Base-by-base conservation (phyloP, 2,113 vertebrate genomes). In the Apistogramma diplotaenia region DNA sequence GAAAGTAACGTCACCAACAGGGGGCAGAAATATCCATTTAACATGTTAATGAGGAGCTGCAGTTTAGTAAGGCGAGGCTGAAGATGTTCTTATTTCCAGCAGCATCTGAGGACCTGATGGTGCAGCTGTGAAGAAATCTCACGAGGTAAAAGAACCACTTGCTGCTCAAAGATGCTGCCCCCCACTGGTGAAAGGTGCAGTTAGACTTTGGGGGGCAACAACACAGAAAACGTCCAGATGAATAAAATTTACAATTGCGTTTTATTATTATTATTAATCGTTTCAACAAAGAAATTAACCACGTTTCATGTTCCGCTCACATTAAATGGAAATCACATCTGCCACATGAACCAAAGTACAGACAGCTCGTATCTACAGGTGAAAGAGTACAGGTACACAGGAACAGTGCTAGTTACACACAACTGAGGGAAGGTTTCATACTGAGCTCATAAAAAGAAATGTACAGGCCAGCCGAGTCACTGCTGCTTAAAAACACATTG, bases 231-330 rank as follows among this genome's bases (percentile, higher is more conserved):
- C 71, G 8, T 33, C 72, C 84, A 83, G 72, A 87, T 80, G 78
- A 72, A 58, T 90, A 85, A 93, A 93, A 92, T 93, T 90, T 92
- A 94, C 91, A 94, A 92, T 82, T 90, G 81, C 74, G 57, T 90
- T 95, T 94, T 92, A 91, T 94, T 90, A 90, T 85, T 76, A 76
- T 89, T 33, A 88, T 90, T 85, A 89, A 91, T 57, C 82, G 89
- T 90, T 85, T 87, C 84, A 92, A 93, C 93, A 94, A 95, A 94
- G 85, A 95, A 92, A 93, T 85, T 61, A 87, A 87, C 78, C 89
- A 84, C 76, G 60, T 82, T 89, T 86, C 82, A 85, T 74, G 79
- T 91, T 88, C 82, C 77, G 84, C 76, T 90, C 87, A 94, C 92
- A 90, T 88, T 82, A 88, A 85, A 89, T 87, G 79, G 84, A 89